Evolutionary conservation across 2,113 vertebrate genomes (phyloP), one percentile per base, ranked within the genome.

Genomic region (Mormyrus lacerda): DNA sequence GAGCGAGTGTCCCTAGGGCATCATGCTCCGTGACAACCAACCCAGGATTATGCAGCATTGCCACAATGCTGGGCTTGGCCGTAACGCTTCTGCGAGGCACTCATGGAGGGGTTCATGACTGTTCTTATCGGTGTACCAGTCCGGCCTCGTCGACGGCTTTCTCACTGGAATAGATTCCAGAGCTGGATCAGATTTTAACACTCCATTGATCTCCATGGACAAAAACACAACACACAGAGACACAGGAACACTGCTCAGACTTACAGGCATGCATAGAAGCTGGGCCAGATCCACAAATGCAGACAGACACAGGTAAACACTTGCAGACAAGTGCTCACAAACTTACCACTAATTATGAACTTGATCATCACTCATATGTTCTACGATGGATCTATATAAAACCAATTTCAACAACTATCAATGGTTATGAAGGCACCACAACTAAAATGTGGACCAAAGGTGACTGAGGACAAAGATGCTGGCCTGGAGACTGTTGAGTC

Each of bases 401-500:
- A n/a, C 35, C 82, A 24, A 44, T 84, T 84, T 47, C 39, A 47
- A n/a, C 5, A 84, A 39, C 6, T 88, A 11, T 88, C 21, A 79
- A 79, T 35, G 65, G n/a, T 42, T 27, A 79, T 27, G 61, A 83
- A 83, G 51, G 3, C 17, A 27, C 50, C 1, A 39, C 3, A 24
- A 35, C 45, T 31, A 10, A 27, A 83, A 89, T 27, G 39, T 88
- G 58, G 42, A 27, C 31, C 31, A 39, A 39, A 39, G 6, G 9
- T 44, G 69, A 17, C 3, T 17, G 88, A 61, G 35, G 45, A 65
- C 65, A 87, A n/a, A 87, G 47, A 53, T 55, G 88, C 53, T 50
- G 53, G 35, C 58, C 39, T 76, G 87, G 48, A 50, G 87, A 65
- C 65, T 88, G 31, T 13, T 88, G 90, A 91, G 89, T 92, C 89